A percentile compares a stretch with the other conserved stretches of the same genome.
phyloP scores from a whole-genome alignment of 2,797 vertebrate species.

The Acrossocheilus fasciatus region DNA sequence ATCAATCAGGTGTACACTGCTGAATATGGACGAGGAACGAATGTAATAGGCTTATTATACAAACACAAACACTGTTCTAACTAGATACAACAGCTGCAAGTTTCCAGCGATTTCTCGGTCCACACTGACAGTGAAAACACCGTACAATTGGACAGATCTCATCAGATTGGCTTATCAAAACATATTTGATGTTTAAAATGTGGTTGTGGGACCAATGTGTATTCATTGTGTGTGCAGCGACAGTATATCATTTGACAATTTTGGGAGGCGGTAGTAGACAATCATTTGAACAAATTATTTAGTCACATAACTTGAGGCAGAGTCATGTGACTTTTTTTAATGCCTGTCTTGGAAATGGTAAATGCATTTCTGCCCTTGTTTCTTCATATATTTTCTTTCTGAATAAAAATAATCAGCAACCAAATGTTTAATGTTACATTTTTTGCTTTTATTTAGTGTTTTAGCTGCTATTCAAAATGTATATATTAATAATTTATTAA shows the following conservation, averaged over 20 bases:
- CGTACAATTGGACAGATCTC: background rate
- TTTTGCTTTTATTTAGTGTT: background rate
- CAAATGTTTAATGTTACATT: background rate
- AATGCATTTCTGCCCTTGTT: background rate
- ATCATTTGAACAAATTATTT: background rate
- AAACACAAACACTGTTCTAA: background rate
- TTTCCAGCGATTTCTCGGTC: background rate
- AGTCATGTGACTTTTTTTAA: background rate
- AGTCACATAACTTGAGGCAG: background rate
- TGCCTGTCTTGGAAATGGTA: background rate
- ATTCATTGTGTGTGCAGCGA: background rate
- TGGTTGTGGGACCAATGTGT: no score
- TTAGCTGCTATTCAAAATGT: background rate
- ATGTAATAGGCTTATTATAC: background rate
- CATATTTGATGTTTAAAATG: background rate
- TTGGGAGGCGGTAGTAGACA: background rate
- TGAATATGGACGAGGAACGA: background rate
- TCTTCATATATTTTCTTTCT: background rate
- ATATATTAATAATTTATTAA: no score
- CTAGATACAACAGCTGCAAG: background rate
- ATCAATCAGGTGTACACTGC: constrained; percentile 2
- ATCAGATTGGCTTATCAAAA: background rate
- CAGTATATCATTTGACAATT: background rate
- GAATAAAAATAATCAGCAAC: background rate
- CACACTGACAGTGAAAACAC: background rate